Evolutionary conservation across 1,140 invertebrate species (phyloP).

Genomic region (fruit fly (Drosophila melanogaster)): DNA sequence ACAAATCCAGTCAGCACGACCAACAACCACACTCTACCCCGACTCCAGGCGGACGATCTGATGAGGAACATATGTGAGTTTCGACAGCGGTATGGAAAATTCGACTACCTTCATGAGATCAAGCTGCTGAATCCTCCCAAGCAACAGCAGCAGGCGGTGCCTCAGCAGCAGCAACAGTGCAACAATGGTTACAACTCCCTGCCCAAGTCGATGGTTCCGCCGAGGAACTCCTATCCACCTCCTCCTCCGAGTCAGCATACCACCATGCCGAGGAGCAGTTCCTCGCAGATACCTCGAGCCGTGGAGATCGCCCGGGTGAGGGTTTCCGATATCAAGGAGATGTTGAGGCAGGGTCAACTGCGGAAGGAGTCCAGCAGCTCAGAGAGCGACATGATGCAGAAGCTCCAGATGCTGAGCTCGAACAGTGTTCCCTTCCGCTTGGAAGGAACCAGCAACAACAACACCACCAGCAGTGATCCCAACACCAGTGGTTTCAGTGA

Average conservation of each 20-base stretch:
- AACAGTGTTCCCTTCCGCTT: slow-evolving; percentile 72
- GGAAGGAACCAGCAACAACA: slow-evolving; percentile 83
- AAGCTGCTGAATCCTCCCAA: slow-evolving; percentile 81
- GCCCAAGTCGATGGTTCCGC: slow-evolving; percentile 85
- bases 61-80: slow-evolving; percentile 87
- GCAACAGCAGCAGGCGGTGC: slow-evolving; percentile 24
- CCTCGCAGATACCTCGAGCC: slow-evolving; percentile 71
- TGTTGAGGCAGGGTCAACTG: slow-evolving; percentile 73
- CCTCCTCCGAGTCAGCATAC: slow-evolving; percentile 73
- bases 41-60: slow-evolving; percentile 78
- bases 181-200: slow-evolving; percentile 74
- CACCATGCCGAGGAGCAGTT: slow-evolving; percentile 76
- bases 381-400: slow-evolving; percentile 77
- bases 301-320: slow-evolving; percentile 80
- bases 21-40: slow-evolving; percentile 56
- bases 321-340: slow-evolving; percentile 83
- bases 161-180: slow-evolving; percentile 15
- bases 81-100: slow-evolving; percentile 86
- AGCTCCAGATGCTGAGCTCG: slow-evolving; percentile 68
- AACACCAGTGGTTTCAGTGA: slow-evolving; percentile 85
- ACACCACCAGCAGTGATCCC: slow-evolving; percentile 76
- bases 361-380: slow-evolving; percentile 77
- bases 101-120: slow-evolving; percentile 82
- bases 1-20: slow-evolving; percentile 11
- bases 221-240: slow-evolving; percentile 87